A percentile compares a stretch with the other conserved stretches of the same genome.
Evolutionary conservation across 2,888 invertebrate species (phyloP).

Genomic region (Cerastoderma edule): DNA sequence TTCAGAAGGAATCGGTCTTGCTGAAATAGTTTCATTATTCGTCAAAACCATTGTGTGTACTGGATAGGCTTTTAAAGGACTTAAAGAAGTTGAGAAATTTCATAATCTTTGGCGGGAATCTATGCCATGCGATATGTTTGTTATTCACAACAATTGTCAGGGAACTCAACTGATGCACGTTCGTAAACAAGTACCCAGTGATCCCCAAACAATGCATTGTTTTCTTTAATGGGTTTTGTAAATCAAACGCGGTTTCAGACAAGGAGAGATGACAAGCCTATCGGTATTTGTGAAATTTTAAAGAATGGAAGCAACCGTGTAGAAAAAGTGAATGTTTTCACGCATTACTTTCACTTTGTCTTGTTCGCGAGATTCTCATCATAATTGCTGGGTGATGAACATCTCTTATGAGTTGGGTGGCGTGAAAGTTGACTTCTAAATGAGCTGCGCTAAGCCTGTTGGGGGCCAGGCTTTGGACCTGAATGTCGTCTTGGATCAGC

Average conservation of each 20-base stretch:
- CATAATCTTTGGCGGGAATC: constrained; percentile 54
- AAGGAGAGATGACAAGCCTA: constrained; percentile 11
- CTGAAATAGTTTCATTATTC: constrained; percentile 24
- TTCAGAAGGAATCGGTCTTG: constrained; percentile 17
- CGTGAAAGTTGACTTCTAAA: no score
- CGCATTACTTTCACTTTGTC: constrained; percentile 23
- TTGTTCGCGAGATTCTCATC: constrained; percentile 14
- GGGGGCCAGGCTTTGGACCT: no score
- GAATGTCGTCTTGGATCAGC: no score
- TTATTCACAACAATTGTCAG: background rate
- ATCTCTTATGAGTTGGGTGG: no score
- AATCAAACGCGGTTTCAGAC: constrained; percentile 6
- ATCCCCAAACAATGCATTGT: constrained; percentile 16
- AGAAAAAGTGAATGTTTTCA: constrained; percentile 42
- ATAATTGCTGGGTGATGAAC: constrained; percentile 18
- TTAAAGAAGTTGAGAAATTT: constrained; percentile 19
- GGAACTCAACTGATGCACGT: constrained; percentile 14
- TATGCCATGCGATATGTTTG: constrained; percentile 26
- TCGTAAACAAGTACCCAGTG: constrained; percentile 19
- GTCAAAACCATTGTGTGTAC: no score
- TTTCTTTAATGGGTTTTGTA: background rate
- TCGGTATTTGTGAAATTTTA: constrained; percentile 7
- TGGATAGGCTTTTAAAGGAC: constrained; percentile 4
- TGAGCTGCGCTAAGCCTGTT: no score
- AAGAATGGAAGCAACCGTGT: constrained; percentile 27